Percentiles rank a stretch among this genome's conserved stretches.
Evolutionary conservation across 2,888 invertebrate genomes (phyloP).

Genomic region (Temnothorax ravouxi): DNA sequence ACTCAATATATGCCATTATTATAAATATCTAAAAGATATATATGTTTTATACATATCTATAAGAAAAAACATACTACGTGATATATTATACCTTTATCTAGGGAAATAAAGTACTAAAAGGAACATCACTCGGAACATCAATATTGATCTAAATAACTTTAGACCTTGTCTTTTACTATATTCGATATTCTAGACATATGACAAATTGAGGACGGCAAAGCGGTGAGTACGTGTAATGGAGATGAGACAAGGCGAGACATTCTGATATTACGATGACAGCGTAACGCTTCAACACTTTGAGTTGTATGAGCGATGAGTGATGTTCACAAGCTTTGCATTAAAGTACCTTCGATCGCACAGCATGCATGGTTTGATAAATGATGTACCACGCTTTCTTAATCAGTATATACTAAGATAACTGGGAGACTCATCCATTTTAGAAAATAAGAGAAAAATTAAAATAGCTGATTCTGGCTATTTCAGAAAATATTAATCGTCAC

Average conservation of each 20-base stretch:
- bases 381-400: slow-evolving; percentile 53
- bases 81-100: slow-evolving; percentile 3
- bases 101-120: slow-evolving; percentile 13
- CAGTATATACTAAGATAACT: slow-evolving; percentile 12
- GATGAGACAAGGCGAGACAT: slow-evolving; percentile 64
- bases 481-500: not conserved
- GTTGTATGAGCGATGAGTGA: slow-evolving; percentile 65
- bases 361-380: slow-evolving; percentile 56
- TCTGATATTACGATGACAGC: slow-evolving; percentile 64
- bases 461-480: slow-evolving; percentile 6
- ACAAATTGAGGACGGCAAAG: slow-evolving; percentile 62
- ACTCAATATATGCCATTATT: not conserved
- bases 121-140: slow-evolving; percentile 27
- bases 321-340: slow-evolving; percentile 46
- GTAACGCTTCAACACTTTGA: slow-evolving; percentile 65
- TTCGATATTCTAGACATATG: slow-evolving; percentile 39
- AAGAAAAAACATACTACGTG: not conserved
- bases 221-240: slow-evolving; percentile 42
- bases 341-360: slow-evolving; percentile 55
- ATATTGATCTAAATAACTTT: slow-evolving; percentile 38
- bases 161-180: slow-evolving; percentile 28
- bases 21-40: not conserved
- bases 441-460: slow-evolving; percentile 1
- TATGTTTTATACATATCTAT: not conserved
- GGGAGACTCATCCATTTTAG: not conserved